Evolutionary conservation across 1,140 invertebrate species (phyloP).

Genomic region (Choristoneura fumiferana): DNA sequence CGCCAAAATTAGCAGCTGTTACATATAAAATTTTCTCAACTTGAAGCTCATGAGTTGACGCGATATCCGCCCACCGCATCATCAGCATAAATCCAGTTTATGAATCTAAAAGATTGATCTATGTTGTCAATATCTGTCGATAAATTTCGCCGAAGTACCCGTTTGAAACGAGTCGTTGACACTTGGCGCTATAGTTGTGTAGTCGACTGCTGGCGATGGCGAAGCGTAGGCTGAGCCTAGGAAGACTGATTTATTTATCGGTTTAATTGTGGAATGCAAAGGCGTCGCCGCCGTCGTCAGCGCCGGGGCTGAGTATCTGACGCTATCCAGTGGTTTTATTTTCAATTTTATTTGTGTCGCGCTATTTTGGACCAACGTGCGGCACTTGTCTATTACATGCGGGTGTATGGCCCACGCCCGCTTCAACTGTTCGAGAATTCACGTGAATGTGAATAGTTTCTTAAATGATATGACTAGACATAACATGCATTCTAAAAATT

Average conservation of each 20-base stretch:
- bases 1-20: constrained; percentile 16
- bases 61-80: constrained; percentile 5
- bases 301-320: constrained; percentile 55
- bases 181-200: neutral
- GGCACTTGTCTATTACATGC: constrained; percentile 66
- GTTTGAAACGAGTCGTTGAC: constrained; percentile 11
- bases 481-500: constrained; percentile 9
- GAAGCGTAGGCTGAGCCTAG: constrained; percentile 24
- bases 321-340: constrained; percentile 72
- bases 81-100: constrained; percentile 2
- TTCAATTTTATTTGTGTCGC: constrained; percentile 76
- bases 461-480: constrained; percentile 15
- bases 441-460: constrained; percentile 32
- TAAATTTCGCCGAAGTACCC: neutral
- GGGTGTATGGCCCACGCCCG: constrained; percentile 51
- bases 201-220: constrained; percentile 6
- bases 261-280: constrained; percentile 60
- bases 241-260: constrained; percentile 38
- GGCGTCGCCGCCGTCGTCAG: constrained; percentile 33
- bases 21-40: constrained; percentile 5
- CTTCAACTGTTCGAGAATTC: constrained; percentile 35
- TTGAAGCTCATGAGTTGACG: constrained; percentile 11
- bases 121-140: constrained; percentile 14
- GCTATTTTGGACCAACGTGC: constrained; percentile 71
- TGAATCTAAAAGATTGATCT: neutral